These are phyloP conservation scores for Lamproptera curius DNA, from an alignment of 2,888 invertebrate species.

Conservation along the genomic window DNA sequence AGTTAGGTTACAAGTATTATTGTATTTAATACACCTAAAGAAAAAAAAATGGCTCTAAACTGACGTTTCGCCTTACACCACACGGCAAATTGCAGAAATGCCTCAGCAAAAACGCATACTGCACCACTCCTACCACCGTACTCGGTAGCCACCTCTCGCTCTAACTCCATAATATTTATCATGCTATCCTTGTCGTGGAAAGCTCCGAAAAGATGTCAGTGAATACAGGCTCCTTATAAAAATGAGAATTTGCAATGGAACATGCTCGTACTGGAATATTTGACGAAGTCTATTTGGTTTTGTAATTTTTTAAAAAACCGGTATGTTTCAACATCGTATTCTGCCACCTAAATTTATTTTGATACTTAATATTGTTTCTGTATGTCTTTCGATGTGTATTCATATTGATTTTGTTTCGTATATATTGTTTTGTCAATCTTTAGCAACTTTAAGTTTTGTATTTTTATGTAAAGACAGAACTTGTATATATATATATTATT, in stretches of 20 bases:
- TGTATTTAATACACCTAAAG: neutral
- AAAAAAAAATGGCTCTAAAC: neutral
- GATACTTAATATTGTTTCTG: too few species aligned
- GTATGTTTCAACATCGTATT: too few species aligned
- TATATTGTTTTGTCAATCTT: too few species aligned
- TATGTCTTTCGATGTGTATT: too few species aligned
- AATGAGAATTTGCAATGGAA: conserved; percentile 6
- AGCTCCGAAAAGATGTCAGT: conserved; percentile 27
- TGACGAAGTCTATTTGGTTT: conserved; percentile 5
- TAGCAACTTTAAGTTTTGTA: too few species aligned
- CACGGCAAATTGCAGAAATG: conserved; percentile 52
- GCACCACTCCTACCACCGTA: conserved; percentile 63
- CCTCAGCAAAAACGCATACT: conserved; percentile 69
- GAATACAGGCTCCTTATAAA: conserved; percentile 13
- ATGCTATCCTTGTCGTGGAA: conserved; percentile 40
- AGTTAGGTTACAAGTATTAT: neutral
- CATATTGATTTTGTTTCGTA: too few species aligned
- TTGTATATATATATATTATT: too few species aligned
- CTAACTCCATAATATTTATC: conserved; percentile 27
- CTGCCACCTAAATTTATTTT: too few species aligned
- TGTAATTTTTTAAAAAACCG: too few species aligned
- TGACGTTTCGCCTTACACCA: conserved; percentile 35
- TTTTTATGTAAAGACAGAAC: too few species aligned
- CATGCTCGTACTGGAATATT: conserved; percentile 11
- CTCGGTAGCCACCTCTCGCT: conserved; percentile 39